Conservation (phyloP, 2,888 invertebrate species). For the Enchytraeus crypticus region DNA sequence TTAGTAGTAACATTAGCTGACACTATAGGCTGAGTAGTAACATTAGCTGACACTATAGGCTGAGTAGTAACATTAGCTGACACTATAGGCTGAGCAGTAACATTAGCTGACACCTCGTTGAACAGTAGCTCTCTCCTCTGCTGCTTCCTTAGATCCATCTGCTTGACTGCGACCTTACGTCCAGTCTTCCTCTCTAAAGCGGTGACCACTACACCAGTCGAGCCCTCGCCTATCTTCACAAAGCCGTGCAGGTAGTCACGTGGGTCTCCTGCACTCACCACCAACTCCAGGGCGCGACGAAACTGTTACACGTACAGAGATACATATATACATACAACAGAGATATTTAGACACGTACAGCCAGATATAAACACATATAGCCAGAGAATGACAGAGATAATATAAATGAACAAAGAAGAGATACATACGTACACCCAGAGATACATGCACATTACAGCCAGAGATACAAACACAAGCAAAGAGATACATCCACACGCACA, state of each 20-base stretch:
- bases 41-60: too few species aligned
- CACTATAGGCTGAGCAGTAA: too few species aligned
- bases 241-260: conserved; percentile 81
- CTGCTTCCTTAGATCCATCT: conserved; percentile 95
- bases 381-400: too few species aligned
- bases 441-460: too few species aligned
- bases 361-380: not conserved
- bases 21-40: too few species aligned
- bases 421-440: too few species aligned
- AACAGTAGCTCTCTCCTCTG: conserved; percentile 91
- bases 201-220: conserved; percentile 78
- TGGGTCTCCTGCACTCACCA: conserved; percentile 92
- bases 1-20: too few species aligned
- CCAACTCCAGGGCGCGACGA: conserved; percentile 67
- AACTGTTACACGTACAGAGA: conserved; percentile 35
- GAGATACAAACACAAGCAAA: too few species aligned
- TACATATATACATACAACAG: not conserved
- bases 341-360: not conserved
- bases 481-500: too few species aligned
- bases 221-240: conserved; percentile 94
- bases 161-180: conserved; percentile 91
- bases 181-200: conserved; percentile 55
- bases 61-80: too few species aligned
- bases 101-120: conserved; percentile 97
- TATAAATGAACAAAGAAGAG: too few species aligned